Conservation (phyloP, 2,113 vertebrate species). For the Hemichromis elongatus region DNA sequence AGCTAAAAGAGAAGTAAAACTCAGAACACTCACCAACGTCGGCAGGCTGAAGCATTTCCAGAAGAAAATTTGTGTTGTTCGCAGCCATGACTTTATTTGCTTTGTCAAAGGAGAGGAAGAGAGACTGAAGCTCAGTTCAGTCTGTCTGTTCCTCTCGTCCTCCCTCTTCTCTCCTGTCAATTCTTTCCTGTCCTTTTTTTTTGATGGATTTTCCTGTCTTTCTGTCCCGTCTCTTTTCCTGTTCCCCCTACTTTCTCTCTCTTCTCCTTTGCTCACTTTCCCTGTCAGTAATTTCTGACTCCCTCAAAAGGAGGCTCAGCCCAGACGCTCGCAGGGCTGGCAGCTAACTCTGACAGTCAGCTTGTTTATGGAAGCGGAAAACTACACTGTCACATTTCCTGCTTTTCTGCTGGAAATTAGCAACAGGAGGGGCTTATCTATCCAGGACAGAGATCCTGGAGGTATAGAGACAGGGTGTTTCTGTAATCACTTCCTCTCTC, state of each 20-base stretch:
- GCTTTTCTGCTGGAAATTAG: constrained; percentile 91
- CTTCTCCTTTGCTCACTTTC: constrained; percentile 34
- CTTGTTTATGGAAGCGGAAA: constrained; percentile 89
- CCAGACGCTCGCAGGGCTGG: constrained; percentile 56
- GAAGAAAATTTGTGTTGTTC: constrained; percentile 72
- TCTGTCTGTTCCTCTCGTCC: constrained; percentile 13
- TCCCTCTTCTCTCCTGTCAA: constrained; percentile 23
- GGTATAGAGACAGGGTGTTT: constrained; percentile 62
- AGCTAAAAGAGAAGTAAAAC: constrained; percentile 1
- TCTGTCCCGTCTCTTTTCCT: constrained; percentile 47
- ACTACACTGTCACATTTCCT: constrained; percentile 92
- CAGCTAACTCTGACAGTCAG: constrained; percentile 50
- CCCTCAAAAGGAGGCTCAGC: constrained; percentile 40
- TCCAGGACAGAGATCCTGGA: constrained; percentile 84
- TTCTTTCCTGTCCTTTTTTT: constrained; percentile 13
- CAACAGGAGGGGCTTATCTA: constrained; percentile 90
- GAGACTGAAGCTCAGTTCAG: constrained; percentile 22
- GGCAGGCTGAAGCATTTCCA: constrained; percentile 70
- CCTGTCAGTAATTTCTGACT: constrained; percentile 26
- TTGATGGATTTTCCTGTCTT: constrained; percentile 57
- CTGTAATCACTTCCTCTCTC: constrained; percentile 82
- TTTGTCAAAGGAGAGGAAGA: constrained; percentile 39
- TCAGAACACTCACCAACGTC: constrained; percentile 70
- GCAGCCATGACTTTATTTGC: constrained; percentile 82
- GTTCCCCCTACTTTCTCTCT: constrained; percentile 33